Evolutionary conservation across 2,888 invertebrate genomes (phyloP).

Genomic region (Ethmia dodecea): DNA sequence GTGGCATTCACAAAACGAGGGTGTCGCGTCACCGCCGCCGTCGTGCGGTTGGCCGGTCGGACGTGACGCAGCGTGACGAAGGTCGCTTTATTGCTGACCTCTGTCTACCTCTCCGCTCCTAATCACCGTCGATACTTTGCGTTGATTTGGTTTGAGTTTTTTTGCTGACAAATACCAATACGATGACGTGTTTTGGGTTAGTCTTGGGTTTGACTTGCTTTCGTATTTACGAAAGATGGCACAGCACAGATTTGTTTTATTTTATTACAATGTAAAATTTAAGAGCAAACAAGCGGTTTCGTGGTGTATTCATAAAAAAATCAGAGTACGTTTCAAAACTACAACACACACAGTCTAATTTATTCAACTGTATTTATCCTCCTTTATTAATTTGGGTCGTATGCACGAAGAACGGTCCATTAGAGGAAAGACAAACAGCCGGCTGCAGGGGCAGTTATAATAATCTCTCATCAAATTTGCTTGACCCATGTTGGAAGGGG

Average conservation of each 20-base stretch:
- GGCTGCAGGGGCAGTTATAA: conserved; percentile 43
- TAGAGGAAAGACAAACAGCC: conserved; percentile 61
- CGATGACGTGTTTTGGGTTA: not conserved
- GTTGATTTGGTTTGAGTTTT: conserved; percentile 39
- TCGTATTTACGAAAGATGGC: not conserved
- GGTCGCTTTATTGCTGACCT: conserved; percentile 77
- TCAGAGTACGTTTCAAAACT: not conserved
- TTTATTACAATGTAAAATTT: too few species aligned
- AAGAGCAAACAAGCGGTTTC: too few species aligned
- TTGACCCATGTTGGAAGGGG: conserved; percentile 38
- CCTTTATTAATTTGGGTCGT: conserved; percentile 35
- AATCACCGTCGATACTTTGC: conserved; percentile 52
- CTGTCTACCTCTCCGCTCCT: conserved; percentile 64
- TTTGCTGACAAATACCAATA: conserved; percentile 14
- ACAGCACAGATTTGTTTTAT: not conserved
- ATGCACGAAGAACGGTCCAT: conserved; percentile 44
- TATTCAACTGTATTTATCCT: conserved; percentile 10
- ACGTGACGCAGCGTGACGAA: conserved; percentile 72
- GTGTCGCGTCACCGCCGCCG: conserved; percentile 21
- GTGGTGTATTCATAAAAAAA: too few species aligned
- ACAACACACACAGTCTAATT: conserved; percentile 1
- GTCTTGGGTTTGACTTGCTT: not conserved
- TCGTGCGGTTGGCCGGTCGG: conserved; percentile 39
- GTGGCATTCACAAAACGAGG: conserved; percentile 50
- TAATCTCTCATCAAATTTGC: conserved; percentile 66